Evolutionary conservation across 2,113 vertebrate genomes (phyloP), one percentile per base, ranked within the genome.

Genomic region (Anguilla rostrata): DNA sequence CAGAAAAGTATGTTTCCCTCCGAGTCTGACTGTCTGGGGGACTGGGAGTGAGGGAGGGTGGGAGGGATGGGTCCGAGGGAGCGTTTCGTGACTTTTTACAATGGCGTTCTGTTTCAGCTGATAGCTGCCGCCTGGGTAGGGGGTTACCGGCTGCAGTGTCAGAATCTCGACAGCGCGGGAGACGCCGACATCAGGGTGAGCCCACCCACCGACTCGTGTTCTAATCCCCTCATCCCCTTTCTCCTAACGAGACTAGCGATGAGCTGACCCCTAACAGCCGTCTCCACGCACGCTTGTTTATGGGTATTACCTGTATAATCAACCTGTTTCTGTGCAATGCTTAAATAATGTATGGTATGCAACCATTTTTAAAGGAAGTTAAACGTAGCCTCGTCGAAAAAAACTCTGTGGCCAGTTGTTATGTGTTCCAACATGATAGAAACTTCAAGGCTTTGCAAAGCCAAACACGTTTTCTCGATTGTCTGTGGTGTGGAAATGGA

Each of bases 101-200:
- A 15, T 46, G 60, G 29, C 83, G 7, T 89, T 87, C 85, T 85
- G 26, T 89, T 89, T 84, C 92, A 98, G 97, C 95, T 98, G 85
- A 93, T 96, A 90, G 95, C 95, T 46, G 93, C 97, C 91, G 93
- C 94, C 0, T 97, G 96, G 96, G 95, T 95, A 92, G 97, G 96
- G 79, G 92, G 95, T 49, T 98, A 98, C 94, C 96, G 95, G 83
- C 84, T 97, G 86, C 97, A 97, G 88, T 98, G 97, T 92, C 97
- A 98, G 92, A 94, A 96, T 75, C 95, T 98, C 7, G 86, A 92
- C 92, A 96, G 96, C 0, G 95, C 96, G 0, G 97, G 96, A 57
- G 94, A 95, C 20, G 94, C 94, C 0, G 97, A 98, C 14, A 84
- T 96, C 43, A 94, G 96, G 95, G 97, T 97, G 89, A 97, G 91